phyloP scores from a whole-genome alignment of 2,113 vertebrate species.

The Nerophis lumbriciformis region DNA sequence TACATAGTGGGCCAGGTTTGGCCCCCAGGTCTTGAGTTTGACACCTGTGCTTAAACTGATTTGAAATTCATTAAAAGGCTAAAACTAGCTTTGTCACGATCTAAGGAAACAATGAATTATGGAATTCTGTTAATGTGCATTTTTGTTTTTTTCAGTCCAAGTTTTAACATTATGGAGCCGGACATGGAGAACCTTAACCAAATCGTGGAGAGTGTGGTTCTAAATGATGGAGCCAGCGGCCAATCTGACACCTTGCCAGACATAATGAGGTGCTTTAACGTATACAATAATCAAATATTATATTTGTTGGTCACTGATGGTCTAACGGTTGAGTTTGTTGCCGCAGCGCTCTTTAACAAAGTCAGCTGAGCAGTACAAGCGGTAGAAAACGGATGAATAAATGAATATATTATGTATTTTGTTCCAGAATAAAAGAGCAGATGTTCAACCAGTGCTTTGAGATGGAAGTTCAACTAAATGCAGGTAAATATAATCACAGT shows the following conservation, averaged over 20 bases:
- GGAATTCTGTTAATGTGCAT: neutral
- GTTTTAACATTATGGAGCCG: conserved; percentile 47
- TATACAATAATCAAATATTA: neutral
- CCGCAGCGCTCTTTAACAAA: too few species aligned
- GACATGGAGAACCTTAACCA: conserved; percentile 15
- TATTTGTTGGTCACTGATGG: too few species aligned
- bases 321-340: too few species aligned
- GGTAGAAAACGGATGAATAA: neutral
- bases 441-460: conserved; percentile 76
- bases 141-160: neutral
- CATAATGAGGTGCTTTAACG: conserved; percentile 61
- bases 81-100: neutral
- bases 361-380: too few species aligned
- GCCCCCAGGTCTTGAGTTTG: too few species aligned
- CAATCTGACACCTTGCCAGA: conserved; percentile 33
- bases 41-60: too few species aligned
- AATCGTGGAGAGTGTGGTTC: conserved; percentile 25
- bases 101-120: neutral
- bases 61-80: neutral
- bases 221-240: conserved; percentile 26
- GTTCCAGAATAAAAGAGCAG: conserved; percentile 68
- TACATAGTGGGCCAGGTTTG: too few species aligned
- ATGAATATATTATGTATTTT: neutral
- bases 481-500: conserved; percentile 43
- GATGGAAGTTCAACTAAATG: conserved; percentile 62